Evolutionary conservation across 2,113 vertebrate genomes (phyloP).

Genomic region (Melanotaenia duboulayi): DNA sequence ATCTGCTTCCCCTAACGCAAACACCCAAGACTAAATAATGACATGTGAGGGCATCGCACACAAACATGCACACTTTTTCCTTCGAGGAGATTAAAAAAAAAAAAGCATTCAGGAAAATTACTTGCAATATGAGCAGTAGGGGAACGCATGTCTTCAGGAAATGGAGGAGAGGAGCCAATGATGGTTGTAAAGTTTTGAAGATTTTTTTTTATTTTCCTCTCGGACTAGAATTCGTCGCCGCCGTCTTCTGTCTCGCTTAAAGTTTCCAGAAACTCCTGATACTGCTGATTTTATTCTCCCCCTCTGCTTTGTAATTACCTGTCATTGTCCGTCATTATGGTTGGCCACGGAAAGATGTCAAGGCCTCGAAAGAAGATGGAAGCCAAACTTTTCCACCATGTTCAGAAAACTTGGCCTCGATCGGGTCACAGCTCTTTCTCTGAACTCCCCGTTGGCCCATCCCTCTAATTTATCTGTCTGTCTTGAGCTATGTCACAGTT

Average conservation of each 20-base stretch:
- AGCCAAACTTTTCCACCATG: constrained; percentile 49
- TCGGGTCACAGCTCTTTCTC: constrained; percentile 21
- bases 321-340: constrained; percentile 75
- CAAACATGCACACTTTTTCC: not conserved
- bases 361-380: constrained; percentile 47
- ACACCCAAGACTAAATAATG: not conserved
- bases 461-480: not conserved
- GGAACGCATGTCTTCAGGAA: too few relatives aligned
- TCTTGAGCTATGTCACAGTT: constrained; percentile 7
- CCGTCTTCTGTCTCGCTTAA: constrained; percentile 38
- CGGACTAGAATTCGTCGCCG: constrained; percentile 24
- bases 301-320: constrained; percentile 72
- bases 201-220: constrained; percentile 26
- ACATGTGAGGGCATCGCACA: not conserved
- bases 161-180: too few relatives aligned
- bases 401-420: constrained; percentile 12
- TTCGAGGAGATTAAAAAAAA: not conserved
- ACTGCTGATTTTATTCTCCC: constrained; percentile 62
- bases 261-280: constrained; percentile 71
- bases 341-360: constrained; percentile 73
- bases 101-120: not conserved
- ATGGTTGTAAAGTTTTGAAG: constrained; percentile 37
- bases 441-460: constrained; percentile 6
- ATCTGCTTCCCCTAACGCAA: constrained; percentile 22
- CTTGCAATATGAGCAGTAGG: not conserved